phyloP scores from a whole-genome alignment of 2,888 invertebrate species.

The Cylindroiulus punctatus region DNA sequence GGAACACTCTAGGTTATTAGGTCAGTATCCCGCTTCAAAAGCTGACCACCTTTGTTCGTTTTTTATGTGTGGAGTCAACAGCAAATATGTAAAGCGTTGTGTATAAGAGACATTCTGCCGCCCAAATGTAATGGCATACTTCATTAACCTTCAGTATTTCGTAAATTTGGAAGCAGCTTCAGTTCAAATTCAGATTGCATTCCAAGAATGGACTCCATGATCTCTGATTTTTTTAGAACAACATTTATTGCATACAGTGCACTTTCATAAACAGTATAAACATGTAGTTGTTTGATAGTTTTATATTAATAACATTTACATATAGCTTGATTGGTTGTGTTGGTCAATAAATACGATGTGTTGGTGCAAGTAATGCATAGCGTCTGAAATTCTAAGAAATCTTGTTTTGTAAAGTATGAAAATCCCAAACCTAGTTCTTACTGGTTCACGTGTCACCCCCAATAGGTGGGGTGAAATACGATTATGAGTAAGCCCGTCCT shows the following conservation, averaged over 20 bases:
- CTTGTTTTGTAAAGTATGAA: no score
- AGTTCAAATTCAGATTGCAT: background rate
- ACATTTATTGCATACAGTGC: no score
- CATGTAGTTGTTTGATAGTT: no score
- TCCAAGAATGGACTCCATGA: background rate
- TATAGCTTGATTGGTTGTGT: background rate
- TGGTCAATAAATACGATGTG: background rate
- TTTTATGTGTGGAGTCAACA: background rate
- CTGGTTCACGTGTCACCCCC: background rate
- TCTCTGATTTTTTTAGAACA: no score
- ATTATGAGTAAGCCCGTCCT: slow-evolving; percentile 31
- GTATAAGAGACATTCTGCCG: background rate
- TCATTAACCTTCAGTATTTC: background rate
- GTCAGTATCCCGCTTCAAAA: slow-evolving; percentile 43
- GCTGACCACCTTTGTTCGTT: slow-evolving; percentile 13
- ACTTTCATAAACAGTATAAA: no score
- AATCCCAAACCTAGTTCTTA: background rate
- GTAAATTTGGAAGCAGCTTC: background rate
- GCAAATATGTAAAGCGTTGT: background rate
- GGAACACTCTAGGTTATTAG: slow-evolving; percentile 47
- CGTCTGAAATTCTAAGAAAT: background rate
- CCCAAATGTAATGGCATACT: background rate
- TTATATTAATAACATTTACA: no score
- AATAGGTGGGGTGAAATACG: background rate
- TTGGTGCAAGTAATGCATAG: background rate